Evolutionary conservation across 2,888 invertebrate species (phyloP).

Genomic region (Hyposoter didymator): DNA sequence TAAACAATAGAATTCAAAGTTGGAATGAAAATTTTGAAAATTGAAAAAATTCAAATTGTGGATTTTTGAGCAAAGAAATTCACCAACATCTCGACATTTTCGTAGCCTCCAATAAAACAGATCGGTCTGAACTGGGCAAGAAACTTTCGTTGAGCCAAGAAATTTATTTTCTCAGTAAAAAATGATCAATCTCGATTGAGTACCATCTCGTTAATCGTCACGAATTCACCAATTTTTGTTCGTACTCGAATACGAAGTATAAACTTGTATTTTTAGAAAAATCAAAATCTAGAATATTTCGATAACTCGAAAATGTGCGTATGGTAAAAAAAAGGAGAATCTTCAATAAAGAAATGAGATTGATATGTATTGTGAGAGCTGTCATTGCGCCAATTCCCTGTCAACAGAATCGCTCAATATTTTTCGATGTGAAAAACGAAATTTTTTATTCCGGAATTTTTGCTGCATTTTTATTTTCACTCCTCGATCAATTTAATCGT

Average conservation of each 20-base stretch:
- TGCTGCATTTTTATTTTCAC: background rate
- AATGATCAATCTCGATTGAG: background rate
- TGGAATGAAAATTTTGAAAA: background rate
- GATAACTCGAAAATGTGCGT: constrained; percentile 29
- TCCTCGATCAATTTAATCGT: background rate
- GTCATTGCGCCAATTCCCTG: background rate
- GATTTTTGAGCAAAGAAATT: too few relatives aligned
- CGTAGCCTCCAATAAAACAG: too few relatives aligned
- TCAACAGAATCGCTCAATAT: background rate
- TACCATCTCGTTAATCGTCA: background rate
- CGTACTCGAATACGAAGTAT: constrained; percentile 1
- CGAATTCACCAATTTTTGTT: constrained; percentile 15
- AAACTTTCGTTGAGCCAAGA: too few relatives aligned
- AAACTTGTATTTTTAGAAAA: constrained; percentile 47
- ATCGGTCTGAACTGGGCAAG: too few relatives aligned
- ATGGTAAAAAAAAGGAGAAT: constrained; percentile 27
- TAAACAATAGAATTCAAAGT: background rate
- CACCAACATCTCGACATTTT: too few relatives aligned
- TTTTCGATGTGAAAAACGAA: background rate
- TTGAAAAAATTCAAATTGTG: too few relatives aligned
- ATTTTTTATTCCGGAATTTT: background rate
- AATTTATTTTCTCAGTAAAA: too few relatives aligned
- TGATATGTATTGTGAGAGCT: background rate
- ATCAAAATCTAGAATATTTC: constrained; percentile 50
- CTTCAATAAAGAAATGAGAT: constrained; percentile 55